Evolutionary conservation across 2,113 vertebrate genomes (phyloP).

Genomic region (Centropus unirufus): DNA sequence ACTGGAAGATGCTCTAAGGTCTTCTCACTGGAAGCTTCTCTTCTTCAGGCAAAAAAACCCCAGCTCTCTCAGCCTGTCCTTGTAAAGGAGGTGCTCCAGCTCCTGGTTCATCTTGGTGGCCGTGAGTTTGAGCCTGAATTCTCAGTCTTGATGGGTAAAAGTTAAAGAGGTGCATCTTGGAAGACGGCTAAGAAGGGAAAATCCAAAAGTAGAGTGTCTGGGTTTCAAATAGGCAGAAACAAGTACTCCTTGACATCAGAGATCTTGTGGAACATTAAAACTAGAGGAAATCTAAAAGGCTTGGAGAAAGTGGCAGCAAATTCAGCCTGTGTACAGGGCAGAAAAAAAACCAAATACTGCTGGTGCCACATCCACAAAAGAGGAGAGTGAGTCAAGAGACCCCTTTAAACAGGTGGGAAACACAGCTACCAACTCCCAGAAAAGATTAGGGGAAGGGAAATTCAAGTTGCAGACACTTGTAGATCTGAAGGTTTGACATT

Average conservation of each 20-base stretch:
- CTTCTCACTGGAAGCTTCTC: too few species aligned
- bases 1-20: too few species aligned
- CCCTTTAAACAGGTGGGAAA: not conserved
- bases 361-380: not conserved
- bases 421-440: accelerated
- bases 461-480: not conserved
- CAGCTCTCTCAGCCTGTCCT: too few species aligned
- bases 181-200: not conserved
- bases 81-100: too few species aligned
- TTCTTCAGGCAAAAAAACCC: too few species aligned
- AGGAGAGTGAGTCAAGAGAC: not conserved
- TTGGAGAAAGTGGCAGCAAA: not conserved
- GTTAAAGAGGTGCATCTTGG: not conserved
- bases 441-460: not conserved
- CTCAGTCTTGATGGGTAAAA: not conserved
- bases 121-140: not conserved
- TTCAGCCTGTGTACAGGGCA: accelerated
- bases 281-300: not conserved
- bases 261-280: not conserved
- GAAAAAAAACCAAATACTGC: not conserved
- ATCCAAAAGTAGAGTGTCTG: accelerated
- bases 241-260: not conserved
- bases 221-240: not conserved
- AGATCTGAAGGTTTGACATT: not conserved
- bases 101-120: too few species aligned